Conservation (phyloP, 2,888 invertebrate species). For the Lasioglossum pauxillum region DNA sequence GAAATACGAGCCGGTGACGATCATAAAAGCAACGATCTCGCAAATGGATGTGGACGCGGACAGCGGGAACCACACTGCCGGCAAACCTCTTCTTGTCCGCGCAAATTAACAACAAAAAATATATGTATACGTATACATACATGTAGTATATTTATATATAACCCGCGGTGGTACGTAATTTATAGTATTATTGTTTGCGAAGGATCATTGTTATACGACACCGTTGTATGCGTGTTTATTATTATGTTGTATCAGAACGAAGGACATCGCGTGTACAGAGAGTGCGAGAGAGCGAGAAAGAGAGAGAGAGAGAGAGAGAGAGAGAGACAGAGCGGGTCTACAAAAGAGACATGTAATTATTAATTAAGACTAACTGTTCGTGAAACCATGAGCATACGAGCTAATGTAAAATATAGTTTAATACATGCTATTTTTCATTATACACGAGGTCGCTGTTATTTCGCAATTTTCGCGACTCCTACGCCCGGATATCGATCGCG, state of each 20-base stretch:
- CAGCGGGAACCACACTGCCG: constrained; percentile 33
- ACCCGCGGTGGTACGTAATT: constrained; percentile 20
- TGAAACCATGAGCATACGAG: background rate
- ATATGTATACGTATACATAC: background rate
- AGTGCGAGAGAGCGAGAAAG: background rate
- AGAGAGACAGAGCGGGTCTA: background rate
- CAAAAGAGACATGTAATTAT: constrained; percentile 23
- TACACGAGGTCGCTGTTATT: background rate
- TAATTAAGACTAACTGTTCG: constrained; percentile 19
- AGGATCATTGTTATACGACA: constrained; percentile 20
- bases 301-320: background rate
- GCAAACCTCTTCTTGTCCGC: constrained; percentile 76
- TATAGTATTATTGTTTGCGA: constrained; percentile 64
- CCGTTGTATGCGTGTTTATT: constrained; percentile 17
- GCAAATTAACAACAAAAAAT: constrained; percentile 73
- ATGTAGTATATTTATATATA: constrained; percentile 36
- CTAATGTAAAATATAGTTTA: constrained; percentile 28
- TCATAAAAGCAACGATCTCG: constrained; percentile 79
- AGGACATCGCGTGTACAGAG: constrained; percentile 14
- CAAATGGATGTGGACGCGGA: constrained; percentile 76
- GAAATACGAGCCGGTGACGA: constrained; percentile 68
- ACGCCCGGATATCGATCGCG: background rate
- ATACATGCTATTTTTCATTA: constrained; percentile 54
- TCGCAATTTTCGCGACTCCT: no score
- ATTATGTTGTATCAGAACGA: background rate